A percentile compares a stretch with the other conserved stretches of the same genome.
Evolutionary conservation across 2,797 vertebrate genomes (phyloP).

Genomic region (Pristis pectinata): DNA sequence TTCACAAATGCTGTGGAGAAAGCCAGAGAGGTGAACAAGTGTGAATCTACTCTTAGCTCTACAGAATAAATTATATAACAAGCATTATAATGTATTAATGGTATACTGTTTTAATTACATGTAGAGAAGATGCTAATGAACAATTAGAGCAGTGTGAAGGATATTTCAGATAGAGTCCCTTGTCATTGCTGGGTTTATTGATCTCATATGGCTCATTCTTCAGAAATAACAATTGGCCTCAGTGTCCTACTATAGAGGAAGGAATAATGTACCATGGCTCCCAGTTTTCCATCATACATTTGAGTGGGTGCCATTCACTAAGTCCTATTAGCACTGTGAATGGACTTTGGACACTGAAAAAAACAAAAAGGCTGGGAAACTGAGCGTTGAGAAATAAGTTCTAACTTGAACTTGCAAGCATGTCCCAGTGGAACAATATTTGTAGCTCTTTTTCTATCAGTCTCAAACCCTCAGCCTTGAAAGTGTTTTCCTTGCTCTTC

Average conservation of each 20-base stretch:
- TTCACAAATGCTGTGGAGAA: slow-evolving; percentile 82
- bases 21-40: slow-evolving; percentile 77
- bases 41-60: not conserved
- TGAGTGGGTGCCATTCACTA: not conserved
- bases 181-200: not conserved
- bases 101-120: not conserved
- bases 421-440: not conserved
- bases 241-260: not conserved
- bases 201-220: not conserved
- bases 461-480: not conserved
- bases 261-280: not conserved
- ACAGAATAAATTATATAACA: not conserved
- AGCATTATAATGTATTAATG: not conserved
- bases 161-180: not conserved
- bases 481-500: not conserved
- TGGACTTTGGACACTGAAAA: not conserved
- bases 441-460: not conserved
- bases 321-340: not conserved
- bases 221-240: not conserved
- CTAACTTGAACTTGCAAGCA: not conserved
- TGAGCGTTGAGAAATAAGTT: no score
- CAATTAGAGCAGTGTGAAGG: not conserved
- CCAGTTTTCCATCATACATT: not conserved
- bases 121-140: not conserved
- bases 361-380: not conserved